Base-by-base conservation (phyloP, 2,113 vertebrate species). In the Varanus komodoensis region DNA sequence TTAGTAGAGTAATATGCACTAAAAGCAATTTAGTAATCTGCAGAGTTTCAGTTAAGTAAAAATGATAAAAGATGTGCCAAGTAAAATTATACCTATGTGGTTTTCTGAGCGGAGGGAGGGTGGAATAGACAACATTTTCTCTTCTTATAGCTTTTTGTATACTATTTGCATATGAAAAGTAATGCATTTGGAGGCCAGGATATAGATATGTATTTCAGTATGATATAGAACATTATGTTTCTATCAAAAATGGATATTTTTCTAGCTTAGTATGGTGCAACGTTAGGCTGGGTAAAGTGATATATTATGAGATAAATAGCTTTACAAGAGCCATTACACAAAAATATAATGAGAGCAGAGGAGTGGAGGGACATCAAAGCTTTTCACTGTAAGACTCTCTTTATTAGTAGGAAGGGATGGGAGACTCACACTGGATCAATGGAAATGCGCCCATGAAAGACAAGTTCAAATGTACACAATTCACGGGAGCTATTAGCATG, bases 361-460 rank as follows among this genome's bases (percentile, higher is more conserved):
- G 91, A 93, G 82, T 89, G 90, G 89, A 91, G 89, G 87, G 80
- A 95, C 95, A 96, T 96, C 92, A 96, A 95, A 96, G 95, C 89
- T 91, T 93, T 74, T 74, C 92, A 92, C 61, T 48, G 88, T 94
- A 12, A 89, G 81, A 90, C 38, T 89, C 93, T 92, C 88, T 95
- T 91, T 88, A 94, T 96, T 96, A 92, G 94, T 96, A 92, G 94
- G 92, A 77, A 89, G 68, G 84, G 93, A 77, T 78, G 85, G 84
- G 79, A 89, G 61, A 83, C 77, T 82, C 78, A 77, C 38, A 92
- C 92, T n/a, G 94, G 92, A 96, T 96, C 94, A 96, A 91, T 95
- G 91, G 86, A 96, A 92, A 86, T 93, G 92, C 82, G 88, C 80
- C 0, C 0, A 69, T 96, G 93, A 89, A 94, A 93, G 89, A 32